phyloP scores from a whole-genome alignment of 2,888 invertebrate genomes.

The Eristalis intricaria region DNA sequence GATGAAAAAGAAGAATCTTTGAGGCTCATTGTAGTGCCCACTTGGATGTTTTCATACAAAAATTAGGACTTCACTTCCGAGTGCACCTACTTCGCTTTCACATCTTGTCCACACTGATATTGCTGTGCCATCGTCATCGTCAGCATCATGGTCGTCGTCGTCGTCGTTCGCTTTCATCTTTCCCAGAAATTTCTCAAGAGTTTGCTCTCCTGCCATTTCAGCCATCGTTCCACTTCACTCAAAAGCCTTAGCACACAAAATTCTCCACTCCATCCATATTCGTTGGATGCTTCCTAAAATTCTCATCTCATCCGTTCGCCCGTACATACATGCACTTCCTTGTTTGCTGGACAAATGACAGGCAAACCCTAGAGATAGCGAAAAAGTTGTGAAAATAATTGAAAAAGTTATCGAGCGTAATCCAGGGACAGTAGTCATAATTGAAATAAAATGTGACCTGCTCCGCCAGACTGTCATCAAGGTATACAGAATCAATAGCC shows the following conservation, averaged over 20 bases:
- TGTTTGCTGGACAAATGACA: background rate
- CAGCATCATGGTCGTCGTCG: background rate
- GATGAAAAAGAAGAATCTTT: background rate
- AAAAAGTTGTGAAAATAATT: constrained; percentile 43
- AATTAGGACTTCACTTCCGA: background rate
- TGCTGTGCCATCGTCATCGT: background rate
- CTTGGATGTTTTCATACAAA: background rate
- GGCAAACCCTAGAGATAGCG: background rate
- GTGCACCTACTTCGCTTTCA: background rate
- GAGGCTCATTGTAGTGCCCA: background rate
- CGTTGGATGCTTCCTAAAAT: background rate
- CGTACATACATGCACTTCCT: background rate
- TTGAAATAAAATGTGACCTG: constrained; percentile 43
- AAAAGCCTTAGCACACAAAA: constrained; percentile 9
- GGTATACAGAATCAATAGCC: constrained; percentile 9
- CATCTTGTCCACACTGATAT: background rate
- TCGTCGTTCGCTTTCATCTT: background rate
- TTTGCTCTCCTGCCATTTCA: background rate
- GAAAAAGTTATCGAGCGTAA: constrained; percentile 39
- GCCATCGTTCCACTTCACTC: background rate
- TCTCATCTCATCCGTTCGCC: background rate
- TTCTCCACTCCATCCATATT: background rate
- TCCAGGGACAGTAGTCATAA: constrained; percentile 33
- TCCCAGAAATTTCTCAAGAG: background rate
- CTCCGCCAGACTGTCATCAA: constrained; percentile 14